These are phyloP conservation scores for Syngnathus scovelli DNA, from an alignment of 2,113 vertebrate species.

Conservation along the genomic window DNA sequence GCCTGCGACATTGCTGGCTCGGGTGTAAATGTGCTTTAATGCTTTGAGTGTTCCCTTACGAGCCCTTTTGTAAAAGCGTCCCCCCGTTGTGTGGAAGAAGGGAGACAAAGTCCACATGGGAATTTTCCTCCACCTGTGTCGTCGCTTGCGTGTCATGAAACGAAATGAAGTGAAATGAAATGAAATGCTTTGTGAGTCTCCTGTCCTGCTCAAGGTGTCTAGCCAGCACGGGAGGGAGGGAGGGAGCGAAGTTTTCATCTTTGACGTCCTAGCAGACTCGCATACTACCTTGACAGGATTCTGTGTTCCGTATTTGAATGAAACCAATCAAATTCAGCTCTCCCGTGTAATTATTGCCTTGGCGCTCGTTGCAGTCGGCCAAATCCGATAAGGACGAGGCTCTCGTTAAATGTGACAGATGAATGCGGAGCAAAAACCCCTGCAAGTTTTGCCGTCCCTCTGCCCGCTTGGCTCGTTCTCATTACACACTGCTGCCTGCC, in stretches of 20 bases:
- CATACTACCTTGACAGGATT: too few relatives aligned
- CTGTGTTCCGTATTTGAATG: neutral
- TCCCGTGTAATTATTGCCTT: neutral
- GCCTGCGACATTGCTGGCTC: neutral
- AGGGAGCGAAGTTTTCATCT: too few relatives aligned
- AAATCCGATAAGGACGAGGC: neutral
- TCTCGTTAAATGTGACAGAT: neutral
- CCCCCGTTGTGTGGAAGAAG: neutral
- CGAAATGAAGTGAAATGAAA: neutral
- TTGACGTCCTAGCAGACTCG: too few relatives aligned
- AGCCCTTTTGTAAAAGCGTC: neutral
- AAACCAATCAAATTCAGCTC: neutral
- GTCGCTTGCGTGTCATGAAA: neutral
- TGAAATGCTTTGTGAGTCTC: neutral
- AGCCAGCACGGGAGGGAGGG: too few relatives aligned
- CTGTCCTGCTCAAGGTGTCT: too few relatives aligned
- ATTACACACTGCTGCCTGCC: constrained; percentile 55
- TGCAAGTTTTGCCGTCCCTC: neutral
- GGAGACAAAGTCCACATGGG: neutral
- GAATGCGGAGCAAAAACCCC: constrained; percentile 23
- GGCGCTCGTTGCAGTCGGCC: neutral
- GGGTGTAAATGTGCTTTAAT: neutral
- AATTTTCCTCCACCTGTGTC: neutral
- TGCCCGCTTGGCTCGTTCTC: constrained; percentile 29
- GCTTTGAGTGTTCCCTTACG: too few relatives aligned